A percentile compares a stretch with the other conserved stretches of the same genome.
Evolutionary conservation across 1,140 invertebrate genomes (phyloP).

Genomic region (Drosophila kikkawai): DNA sequence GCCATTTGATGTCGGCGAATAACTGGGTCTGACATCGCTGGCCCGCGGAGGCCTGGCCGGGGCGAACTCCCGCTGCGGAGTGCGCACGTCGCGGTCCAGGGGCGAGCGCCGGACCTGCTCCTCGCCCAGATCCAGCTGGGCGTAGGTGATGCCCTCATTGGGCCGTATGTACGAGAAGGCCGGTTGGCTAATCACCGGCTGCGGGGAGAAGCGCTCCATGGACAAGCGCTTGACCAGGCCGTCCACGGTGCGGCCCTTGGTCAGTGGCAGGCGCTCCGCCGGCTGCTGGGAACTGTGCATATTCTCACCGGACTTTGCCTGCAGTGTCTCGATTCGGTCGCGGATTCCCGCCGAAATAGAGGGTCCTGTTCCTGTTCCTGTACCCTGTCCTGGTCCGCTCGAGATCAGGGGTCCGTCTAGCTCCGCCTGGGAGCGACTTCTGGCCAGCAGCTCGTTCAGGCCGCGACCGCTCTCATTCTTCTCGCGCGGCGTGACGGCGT

Average conservation of each 20-base stretch:
- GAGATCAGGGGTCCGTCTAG: constrained; percentile 59
- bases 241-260: constrained; percentile 88
- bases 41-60: constrained; percentile 58
- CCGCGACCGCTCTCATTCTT: constrained; percentile 74
- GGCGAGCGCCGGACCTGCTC: constrained; percentile 35
- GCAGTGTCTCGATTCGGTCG: constrained; percentile 77
- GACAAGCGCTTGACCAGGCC: constrained; percentile 88
- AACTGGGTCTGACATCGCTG: constrained; percentile 50
- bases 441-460: constrained; percentile 65
- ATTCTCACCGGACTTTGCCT: constrained; percentile 86
- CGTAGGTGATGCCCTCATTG: constrained; percentile 89
- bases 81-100: constrained; percentile 53
- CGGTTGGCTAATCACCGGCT: constrained; percentile 86
- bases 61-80: constrained; percentile 60
- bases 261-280: constrained; percentile 88
- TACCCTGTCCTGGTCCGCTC: constrained; percentile 57
- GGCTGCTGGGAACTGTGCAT: constrained; percentile 89
- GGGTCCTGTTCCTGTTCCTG: constrained; percentile 52
- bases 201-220: constrained; percentile 88
- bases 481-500: constrained; percentile 79
- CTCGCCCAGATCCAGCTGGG: constrained; percentile 88
- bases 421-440: constrained; percentile 71
- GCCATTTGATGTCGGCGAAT: constrained; percentile 52
- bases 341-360: constrained; percentile 85
- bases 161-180: constrained; percentile 83